Evolutionary conservation across 2,113 vertebrate species (phyloP).

Genomic region (Malurus alboscapulatus): DNA sequence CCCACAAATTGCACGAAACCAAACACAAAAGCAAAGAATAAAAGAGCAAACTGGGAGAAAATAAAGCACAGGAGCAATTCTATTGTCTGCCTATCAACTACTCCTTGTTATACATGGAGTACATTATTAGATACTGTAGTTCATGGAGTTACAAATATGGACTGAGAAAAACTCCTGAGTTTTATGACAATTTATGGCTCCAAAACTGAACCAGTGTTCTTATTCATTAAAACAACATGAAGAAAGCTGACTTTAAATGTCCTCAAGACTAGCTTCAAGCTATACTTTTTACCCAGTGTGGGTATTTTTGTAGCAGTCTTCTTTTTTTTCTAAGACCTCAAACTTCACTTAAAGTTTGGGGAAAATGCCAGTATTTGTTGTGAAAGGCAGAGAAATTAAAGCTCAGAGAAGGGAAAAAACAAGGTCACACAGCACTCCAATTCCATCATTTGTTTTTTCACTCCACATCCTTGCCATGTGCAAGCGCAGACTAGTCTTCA

Average conservation of each 20-base stretch:
- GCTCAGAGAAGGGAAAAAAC: neutral
- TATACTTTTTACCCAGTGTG: neutral
- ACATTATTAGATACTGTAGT: neutral
- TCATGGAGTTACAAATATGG: neutral
- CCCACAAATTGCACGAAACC: neutral
- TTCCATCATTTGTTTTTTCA: neutral
- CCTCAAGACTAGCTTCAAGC: neutral
- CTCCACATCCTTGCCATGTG: neutral
- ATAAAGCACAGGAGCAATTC: neutral
- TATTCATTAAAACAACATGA: neutral
- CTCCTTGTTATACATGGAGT: neutral
- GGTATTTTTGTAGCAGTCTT: accelerated
- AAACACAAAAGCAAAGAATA: neutral
- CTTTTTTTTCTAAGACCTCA: neutral
- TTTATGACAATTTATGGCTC: neutral
- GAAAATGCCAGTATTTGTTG: neutral
- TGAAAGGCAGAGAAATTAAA: neutral
- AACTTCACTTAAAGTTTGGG: neutral
- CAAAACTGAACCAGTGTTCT: neutral
- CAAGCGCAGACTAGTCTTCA: neutral
- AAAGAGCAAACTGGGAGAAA: neutral
- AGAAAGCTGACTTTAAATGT: neutral
- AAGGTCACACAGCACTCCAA: neutral
- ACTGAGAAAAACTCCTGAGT: neutral
- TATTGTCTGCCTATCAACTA: neutral